These are phyloP conservation scores for Spinus pinus DNA, from an alignment of 2,797 vertebrate genomes.

Conservation along the genomic window DNA sequence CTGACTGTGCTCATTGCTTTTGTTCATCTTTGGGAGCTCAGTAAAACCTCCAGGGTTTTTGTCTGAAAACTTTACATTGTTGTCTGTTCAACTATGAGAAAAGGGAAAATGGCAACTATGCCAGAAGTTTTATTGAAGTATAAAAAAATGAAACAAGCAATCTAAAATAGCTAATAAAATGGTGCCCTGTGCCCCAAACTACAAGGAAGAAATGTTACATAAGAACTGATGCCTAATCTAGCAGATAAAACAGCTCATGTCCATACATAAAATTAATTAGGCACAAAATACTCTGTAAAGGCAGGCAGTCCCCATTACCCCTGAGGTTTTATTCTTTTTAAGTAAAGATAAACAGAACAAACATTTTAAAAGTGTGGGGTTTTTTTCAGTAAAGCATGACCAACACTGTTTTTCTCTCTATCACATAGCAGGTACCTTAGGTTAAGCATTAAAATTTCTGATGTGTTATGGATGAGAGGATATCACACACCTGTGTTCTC, in stretches of 20 bases:
- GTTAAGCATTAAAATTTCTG: background rate
- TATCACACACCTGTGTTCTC: background rate
- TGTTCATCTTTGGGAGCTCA: background rate
- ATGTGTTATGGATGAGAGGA: background rate
- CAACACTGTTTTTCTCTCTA: background rate
- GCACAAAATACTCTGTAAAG: background rate
- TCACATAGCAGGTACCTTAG: background rate
- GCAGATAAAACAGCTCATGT: background rate
- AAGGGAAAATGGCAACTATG: background rate
- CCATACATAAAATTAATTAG: slow-evolving; percentile 38
- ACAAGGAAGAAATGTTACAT: background rate
- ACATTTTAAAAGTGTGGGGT: background rate
- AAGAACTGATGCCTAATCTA: slow-evolving; percentile 17
- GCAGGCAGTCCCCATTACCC: background rate
- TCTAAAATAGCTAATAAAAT: slow-evolving; percentile 28
- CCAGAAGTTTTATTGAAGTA: background rate
- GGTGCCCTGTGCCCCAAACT: background rate
- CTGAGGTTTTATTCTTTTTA: background rate
- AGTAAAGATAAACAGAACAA: background rate
- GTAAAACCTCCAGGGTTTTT: background rate
- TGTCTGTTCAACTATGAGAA: background rate
- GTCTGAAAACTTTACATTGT: background rate
- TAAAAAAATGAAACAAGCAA: background rate
- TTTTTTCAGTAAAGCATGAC: background rate
- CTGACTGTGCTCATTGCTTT: background rate